Evolutionary conservation across 2,113 vertebrate species (phyloP), one percentile per base, ranked within the genome.

Genomic region (Nesospiza acunhae): DNA sequence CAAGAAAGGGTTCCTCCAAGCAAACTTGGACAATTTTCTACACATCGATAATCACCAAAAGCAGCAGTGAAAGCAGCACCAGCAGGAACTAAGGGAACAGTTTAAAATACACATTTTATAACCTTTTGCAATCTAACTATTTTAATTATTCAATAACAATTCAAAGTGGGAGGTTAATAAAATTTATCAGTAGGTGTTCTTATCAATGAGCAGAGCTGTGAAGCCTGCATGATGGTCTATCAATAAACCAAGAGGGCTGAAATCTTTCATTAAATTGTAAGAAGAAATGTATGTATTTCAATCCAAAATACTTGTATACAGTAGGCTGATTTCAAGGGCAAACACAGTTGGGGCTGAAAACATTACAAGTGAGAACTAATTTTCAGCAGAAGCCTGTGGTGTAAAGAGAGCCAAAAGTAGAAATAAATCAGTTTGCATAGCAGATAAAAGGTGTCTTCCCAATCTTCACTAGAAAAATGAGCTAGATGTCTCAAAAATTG

Each of bases 121-220:
- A 91, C 33, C 42, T 84, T 82, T 74, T 80, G 8, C 46, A 88
- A 95, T 79, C 77, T 95, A 84, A 74, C 37, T 62, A 81, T 86
- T 97, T 96, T 96, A 97, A 97, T 97, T 96, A 95, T 91, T 96
- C 96, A 97, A 90, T 96, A 96, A 73, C 56, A 74, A 95, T 94
- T 96, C 90, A 59, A 96, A 97, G 89, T 96, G 80, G 81, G 95
- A 97, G 53, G 92, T 89, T 97, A 97, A 97, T 98, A 96, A 97
- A 97, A 95, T 84, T 60, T 77, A 87, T 87, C 93, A 93, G 95
- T 92, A 89, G 93, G 94, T 96, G 89, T 96, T 92, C 94, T 95
- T 97, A 95, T 91, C 96, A 96, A 76, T 94, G 92, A 97, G 68
- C 35, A 28, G 80, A 79, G 85, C 87, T 91, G 46, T 74, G 92